Base-by-base conservation (phyloP, 2,797 vertebrate genomes). In the Ceryle rudis region DNA sequence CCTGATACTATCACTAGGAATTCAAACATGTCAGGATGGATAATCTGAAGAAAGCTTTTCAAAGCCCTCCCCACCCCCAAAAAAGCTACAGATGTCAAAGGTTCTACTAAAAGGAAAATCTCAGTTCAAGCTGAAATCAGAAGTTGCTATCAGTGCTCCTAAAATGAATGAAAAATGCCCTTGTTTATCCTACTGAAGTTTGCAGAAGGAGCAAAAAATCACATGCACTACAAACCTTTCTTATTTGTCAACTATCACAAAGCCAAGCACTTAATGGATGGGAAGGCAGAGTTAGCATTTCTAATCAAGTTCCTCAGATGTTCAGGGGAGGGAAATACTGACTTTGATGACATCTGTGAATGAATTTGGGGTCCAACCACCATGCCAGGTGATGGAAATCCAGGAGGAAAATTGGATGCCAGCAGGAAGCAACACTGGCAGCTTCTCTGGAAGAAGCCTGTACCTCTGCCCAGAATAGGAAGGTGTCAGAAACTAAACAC, bases 131-230 rank as follows among this genome's bases (percentile, higher is more conserved):
- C 41, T 83, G 61, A 92, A 88, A 88, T 47, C 61, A 65, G 39
- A 86, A 84, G 33, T 81, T 88, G 58, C 77, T 42, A 46, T 66
- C 77, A 51, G 46, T 5, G 14, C 58, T 93, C 35, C 61, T 46
- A 3, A 72, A 83, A 78, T 54, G 54, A 92, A 86, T 90, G 94
- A 90, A 81, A 94, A 92, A 95, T 90, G 69, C 5, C 70, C 73
- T 92, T 94, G 86, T 95, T 97, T 95, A 92, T 89, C 74, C 60
- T 71, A 2, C 33, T 58, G 82, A 70, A 91, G 46, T 86, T 28
- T 93, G 94, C 94, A 96, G 80, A 71, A 95, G 87, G 80, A 94
- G 91, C 95, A 95, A 93, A 92, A 91, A 89, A 47, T 19, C 0
- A 0, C 47, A 55, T 41, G 35, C 46, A 1, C 29, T 92, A 86